Percentiles rank a stretch among this genome's conserved stretches.
These are phyloP conservation scores for Drosophila anceps DNA, from an alignment of 2,888 invertebrate genomes.

Conservation along the genomic window DNA sequence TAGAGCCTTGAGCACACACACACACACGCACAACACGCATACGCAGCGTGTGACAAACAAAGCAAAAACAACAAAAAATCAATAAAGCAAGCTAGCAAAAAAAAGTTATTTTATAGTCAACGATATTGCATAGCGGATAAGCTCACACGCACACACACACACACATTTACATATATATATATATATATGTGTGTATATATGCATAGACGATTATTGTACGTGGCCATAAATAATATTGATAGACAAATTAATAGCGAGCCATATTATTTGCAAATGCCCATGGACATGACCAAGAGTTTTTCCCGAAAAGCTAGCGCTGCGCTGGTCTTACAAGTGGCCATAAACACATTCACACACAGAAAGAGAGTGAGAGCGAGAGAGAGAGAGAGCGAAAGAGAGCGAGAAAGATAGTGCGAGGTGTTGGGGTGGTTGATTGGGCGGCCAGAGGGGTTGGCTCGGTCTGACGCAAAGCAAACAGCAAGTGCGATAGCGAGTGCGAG, in stretches of 20 bases:
- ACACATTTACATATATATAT: conserved; percentile 2
- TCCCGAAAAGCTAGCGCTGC: conserved; percentile 26
- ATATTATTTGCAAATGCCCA: conserved; percentile 37
- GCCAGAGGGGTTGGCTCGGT: conserved; percentile 42
- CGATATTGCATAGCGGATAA: conserved; percentile 44
- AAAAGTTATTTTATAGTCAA: conserved; percentile 28
- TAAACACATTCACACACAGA: conserved; percentile 59
- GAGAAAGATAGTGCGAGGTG: not conserved
- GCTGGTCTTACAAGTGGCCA: conserved; percentile 78
- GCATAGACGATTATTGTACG: conserved; percentile 28
- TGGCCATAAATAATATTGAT: conserved; percentile 59
- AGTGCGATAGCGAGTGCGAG: conserved; percentile 26
- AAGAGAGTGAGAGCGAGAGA: conserved; percentile 4
- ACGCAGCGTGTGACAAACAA: conserved; percentile 55
- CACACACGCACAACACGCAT: conserved; percentile 40
- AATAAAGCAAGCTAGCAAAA: conserved; percentile 43
- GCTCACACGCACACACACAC: not conserved
- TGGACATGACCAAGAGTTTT: conserved; percentile 41
- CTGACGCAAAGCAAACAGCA: conserved; percentile 70
- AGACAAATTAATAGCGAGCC: conserved; percentile 35
- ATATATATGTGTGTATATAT: conserved; percentile 11
- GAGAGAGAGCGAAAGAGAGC: too few species aligned
- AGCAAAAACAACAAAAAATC: conserved; percentile 46
- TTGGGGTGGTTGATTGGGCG: conserved; percentile 15
- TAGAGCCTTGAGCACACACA: conserved; percentile 42